Evolutionary conservation across 2,113 vertebrate species (phyloP).

Genomic region (Varanus salvator): DNA sequence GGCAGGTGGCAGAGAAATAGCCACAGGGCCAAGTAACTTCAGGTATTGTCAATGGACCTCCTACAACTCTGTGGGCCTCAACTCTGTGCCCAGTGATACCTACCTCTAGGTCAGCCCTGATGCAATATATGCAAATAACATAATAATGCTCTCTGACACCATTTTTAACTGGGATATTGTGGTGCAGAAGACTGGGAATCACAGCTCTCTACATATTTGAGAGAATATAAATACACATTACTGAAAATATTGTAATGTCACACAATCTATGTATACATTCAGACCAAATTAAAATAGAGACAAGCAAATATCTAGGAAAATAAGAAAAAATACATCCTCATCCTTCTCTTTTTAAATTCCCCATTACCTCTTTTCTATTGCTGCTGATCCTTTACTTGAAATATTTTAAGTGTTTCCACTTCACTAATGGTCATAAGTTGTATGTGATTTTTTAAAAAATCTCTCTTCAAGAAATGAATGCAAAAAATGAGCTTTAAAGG

Average conservation of each 20-base stretch:
- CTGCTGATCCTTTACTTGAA: conserved; percentile 37
- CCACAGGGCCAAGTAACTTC: background rate
- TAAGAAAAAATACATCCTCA: conserved; percentile 36
- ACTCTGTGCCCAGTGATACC: background rate
- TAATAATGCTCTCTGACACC: background rate
- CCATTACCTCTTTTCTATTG: conserved; percentile 52
- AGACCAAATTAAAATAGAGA: conserved; percentile 20
- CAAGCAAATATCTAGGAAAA: conserved; percentile 38
- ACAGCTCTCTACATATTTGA: background rate
- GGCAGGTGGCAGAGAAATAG: background rate
- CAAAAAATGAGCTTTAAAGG: conserved; percentile 72
- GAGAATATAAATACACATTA: background rate
- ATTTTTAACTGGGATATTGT: background rate
- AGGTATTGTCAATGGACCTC: background rate
- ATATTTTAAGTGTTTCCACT: conserved; percentile 59
- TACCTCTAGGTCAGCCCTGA: background rate
- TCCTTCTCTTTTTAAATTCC: conserved; percentile 35
- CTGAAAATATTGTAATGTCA: background rate
- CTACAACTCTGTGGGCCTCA: background rate
- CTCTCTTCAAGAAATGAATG: conserved; percentile 58
- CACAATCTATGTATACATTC: conserved; percentile 13
- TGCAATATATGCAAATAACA: background rate
- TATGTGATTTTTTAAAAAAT: conserved; percentile 40
- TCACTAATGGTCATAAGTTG: conserved; percentile 51
- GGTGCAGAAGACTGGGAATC: background rate